A percentile compares a stretch with the other conserved stretches of the same genome.
Evolutionary conservation across 1,140 invertebrate species (phyloP).

Genomic region (Drosophila hydei): DNA sequence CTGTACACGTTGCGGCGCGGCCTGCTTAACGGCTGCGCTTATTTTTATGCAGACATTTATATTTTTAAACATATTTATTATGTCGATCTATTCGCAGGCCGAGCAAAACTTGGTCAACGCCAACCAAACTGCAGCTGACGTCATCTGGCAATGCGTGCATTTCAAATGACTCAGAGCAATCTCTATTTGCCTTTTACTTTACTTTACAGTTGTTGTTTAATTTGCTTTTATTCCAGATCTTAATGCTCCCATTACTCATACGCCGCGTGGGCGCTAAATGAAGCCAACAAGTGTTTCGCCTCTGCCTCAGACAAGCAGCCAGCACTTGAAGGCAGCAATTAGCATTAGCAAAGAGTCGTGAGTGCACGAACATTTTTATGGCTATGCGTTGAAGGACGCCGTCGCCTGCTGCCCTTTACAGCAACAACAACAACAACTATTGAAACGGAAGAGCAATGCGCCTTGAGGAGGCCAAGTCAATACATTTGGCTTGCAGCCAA

Average conservation of each 20-base stretch:
- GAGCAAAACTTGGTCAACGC: constrained; percentile 4
- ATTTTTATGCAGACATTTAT: constrained; percentile 47
- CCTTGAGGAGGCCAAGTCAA: constrained; percentile 47
- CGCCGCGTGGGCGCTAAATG: constrained; percentile 41
- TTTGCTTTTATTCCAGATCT: constrained; percentile 23
- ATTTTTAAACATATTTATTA: constrained; percentile 39
- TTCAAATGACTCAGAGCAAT: constrained; percentile 31
- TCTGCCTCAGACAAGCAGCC: background rate
- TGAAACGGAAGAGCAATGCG: constrained; percentile 43
- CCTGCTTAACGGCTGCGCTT: constrained; percentile 36
- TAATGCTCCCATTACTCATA: constrained; percentile 30
- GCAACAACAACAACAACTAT: constrained; percentile 10
- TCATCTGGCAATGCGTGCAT: constrained; percentile 21
- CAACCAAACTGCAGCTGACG: constrained; percentile 34
- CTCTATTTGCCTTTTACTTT: constrained; percentile 17
- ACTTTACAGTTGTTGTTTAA: background rate
- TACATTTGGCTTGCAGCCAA: constrained; percentile 52
- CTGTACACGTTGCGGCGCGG: constrained; percentile 3
- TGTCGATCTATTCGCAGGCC: constrained; percentile 34
- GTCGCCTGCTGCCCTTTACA: constrained; percentile 60
- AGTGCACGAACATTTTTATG: constrained; percentile 13
- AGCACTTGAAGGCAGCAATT: constrained; percentile 36
- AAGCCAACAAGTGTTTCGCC: constrained; percentile 44
- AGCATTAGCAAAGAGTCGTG: constrained; percentile 9
- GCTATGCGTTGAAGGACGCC: constrained; percentile 39